phyloP scores from a whole-genome alignment of 2,113 vertebrate species.

The Platycercus adscitus region DNA sequence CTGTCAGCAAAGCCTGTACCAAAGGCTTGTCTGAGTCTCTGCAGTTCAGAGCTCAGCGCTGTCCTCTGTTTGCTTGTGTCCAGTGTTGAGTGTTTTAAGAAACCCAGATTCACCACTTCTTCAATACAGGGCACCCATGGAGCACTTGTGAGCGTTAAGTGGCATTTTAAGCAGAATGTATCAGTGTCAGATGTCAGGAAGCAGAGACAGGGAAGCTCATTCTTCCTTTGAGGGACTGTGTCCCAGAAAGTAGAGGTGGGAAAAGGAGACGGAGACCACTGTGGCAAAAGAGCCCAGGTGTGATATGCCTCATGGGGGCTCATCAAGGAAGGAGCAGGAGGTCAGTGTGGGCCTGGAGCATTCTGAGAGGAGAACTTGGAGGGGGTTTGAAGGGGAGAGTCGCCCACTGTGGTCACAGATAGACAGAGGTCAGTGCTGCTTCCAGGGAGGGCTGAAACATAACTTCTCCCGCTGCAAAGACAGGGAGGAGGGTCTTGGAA shows the following conservation, averaged over 20 bases:
- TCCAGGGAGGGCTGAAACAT: neutral
- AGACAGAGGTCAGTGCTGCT: neutral
- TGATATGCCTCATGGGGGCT: neutral
- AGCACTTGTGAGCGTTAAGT: neutral
- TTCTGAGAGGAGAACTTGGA: neutral
- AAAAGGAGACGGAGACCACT: neutral
- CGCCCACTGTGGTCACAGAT: neutral
- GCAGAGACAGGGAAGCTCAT: fast-evolving
- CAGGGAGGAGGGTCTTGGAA: neutral
- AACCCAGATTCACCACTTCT: neutral
- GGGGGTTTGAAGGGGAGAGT: neutral
- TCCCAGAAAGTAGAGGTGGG: neutral
- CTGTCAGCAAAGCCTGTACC: fast-evolving
- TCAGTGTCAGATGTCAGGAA: neutral
- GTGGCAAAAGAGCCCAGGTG: neutral
- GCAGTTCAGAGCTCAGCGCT: neutral
- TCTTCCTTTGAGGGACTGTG: neutral
- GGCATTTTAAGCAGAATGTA: neutral
- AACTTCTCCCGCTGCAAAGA: neutral
- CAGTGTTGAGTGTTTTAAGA: neutral
- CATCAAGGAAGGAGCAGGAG: neutral
- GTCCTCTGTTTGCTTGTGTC: no score
- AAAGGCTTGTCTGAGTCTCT: no score
- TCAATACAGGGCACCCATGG: neutral
- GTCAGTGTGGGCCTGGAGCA: fast-evolving